Evolutionary conservation across 2,888 invertebrate species (phyloP).

Genomic region (Acanthosoma haemorrhoidale): DNA sequence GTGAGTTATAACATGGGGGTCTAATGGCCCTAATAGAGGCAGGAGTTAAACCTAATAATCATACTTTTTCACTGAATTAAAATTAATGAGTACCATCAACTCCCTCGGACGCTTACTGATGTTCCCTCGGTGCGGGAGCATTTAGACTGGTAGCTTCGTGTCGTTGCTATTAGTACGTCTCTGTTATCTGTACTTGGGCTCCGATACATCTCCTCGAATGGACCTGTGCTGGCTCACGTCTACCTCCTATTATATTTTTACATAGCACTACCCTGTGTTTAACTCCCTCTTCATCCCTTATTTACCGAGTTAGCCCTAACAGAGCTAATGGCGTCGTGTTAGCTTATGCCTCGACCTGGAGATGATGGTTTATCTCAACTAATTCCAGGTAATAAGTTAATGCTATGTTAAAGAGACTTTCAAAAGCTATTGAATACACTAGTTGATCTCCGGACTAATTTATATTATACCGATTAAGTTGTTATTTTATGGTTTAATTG

Average conservation of each 20-base stretch:
- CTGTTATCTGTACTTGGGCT: background rate
- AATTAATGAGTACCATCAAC: background rate
- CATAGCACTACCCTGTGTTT: background rate
- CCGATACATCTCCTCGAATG: background rate
- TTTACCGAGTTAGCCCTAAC: background rate
- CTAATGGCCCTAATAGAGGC: background rate
- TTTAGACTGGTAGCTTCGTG: background rate
- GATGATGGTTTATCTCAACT: too few species aligned
- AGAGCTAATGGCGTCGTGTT: too few species aligned
- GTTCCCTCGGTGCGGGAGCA: too few species aligned
- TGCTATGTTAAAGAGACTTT: too few species aligned
- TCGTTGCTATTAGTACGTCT: background rate
- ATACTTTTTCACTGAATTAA: background rate
- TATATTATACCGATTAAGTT: too few species aligned
- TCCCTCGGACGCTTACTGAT: slow-evolving; percentile 7
- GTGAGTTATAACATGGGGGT: background rate
- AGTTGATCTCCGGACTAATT: too few species aligned
- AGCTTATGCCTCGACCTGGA: too few species aligned
- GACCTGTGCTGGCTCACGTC: background rate
- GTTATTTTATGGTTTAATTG: too few species aligned
- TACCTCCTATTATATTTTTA: background rate
- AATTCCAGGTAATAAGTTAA: too few species aligned
- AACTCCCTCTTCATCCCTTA: background rate
- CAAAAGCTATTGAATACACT: too few species aligned
- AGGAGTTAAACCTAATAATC: background rate